Conservation (phyloP, 1,140 invertebrate species). For the Monomorium pharaonis region DNA sequence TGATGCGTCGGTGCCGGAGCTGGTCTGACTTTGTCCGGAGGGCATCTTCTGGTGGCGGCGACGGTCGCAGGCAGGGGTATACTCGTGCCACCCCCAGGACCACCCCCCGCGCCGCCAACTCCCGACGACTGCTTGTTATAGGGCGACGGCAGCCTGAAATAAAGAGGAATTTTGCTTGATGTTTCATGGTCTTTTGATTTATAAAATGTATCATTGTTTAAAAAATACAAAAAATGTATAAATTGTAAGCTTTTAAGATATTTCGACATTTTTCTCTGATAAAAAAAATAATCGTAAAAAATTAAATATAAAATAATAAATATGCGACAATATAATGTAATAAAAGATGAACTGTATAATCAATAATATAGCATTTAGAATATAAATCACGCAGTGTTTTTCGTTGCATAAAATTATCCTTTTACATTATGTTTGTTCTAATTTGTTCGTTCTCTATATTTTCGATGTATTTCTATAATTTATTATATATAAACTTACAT, state of each 20-base stretch:
- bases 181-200: not conserved
- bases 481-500: not conserved
- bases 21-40: constrained; percentile 90
- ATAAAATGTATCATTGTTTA: not conserved
- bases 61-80: constrained; percentile 91
- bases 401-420: not conserved
- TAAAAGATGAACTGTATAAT: not conserved
- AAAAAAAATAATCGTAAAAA: not conserved
- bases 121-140: constrained; percentile 85
- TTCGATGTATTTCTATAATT: not conserved
- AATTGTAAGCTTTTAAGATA: not conserved
- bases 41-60: constrained; percentile 89
- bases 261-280: not conserved
- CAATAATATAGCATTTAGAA: no score
- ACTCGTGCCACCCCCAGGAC: constrained; percentile 86
- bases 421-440: not conserved
- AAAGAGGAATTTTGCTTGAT: constrained; percentile 51
- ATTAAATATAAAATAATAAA: not conserved
- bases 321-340: not conserved
- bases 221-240: not conserved
- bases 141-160: constrained; percentile 88
- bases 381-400: not conserved
- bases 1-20: constrained; percentile 88
- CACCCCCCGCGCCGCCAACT: constrained; percentile 69
- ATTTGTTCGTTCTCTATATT: not conserved